These are phyloP conservation scores for Epiperipatus broadwayi DNA, from an alignment of 2,888 invertebrate genomes.

Conservation along the genomic window DNA sequence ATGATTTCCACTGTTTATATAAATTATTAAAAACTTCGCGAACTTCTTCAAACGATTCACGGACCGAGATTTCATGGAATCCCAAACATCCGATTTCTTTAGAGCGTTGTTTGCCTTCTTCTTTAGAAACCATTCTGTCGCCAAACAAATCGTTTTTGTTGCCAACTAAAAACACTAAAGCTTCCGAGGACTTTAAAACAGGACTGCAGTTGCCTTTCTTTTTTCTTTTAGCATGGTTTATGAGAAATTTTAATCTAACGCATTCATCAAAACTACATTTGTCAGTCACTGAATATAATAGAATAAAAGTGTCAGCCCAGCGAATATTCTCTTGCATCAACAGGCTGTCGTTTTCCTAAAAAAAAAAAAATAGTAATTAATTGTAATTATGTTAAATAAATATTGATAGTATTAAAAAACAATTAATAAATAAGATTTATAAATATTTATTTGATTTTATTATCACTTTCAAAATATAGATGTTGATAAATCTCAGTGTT, in stretches of 20 bases:
- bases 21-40: conserved; percentile 42
- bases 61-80: conserved; percentile 64
- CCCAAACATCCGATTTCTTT: conserved; percentile 59
- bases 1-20: no score
- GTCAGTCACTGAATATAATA: conserved; percentile 71
- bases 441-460: no score
- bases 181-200: conserved; percentile 34
- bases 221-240: conserved; percentile 34
- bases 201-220: conserved; percentile 14
- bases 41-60: conserved; percentile 64
- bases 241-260: conserved; percentile 57
- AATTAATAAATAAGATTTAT: no score
- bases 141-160: conserved; percentile 58
- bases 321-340: conserved; percentile 53
- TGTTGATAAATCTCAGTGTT: no score
- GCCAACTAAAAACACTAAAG: conserved; percentile 58
- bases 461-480: no score
- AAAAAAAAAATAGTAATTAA: conserved; percentile 8
- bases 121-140: conserved; percentile 48
- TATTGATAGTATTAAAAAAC: neutral
- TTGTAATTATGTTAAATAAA: neutral
- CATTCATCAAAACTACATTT: conserved; percentile 73
- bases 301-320: conserved; percentile 69
- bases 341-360: conserved; percentile 21
- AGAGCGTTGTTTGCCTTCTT: conserved; percentile 51